Evolutionary conservation across 1,140 invertebrate species (phyloP).

Genomic region (Anadara kagoshimensis): DNA sequence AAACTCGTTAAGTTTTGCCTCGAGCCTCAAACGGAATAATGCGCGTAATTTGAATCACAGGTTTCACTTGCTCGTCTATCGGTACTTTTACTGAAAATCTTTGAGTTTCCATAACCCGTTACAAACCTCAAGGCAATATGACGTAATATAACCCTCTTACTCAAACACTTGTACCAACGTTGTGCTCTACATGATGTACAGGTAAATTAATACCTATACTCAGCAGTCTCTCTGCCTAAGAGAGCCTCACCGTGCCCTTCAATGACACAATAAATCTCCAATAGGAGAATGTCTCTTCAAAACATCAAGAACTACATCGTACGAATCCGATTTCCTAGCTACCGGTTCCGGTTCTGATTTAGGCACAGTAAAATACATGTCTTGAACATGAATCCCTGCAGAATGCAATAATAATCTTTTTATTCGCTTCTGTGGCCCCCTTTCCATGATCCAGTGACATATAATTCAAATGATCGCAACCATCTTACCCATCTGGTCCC

Average conservation of each 20-base stretch:
- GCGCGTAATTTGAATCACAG: slow-evolving; percentile 32
- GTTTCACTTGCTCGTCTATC: slow-evolving; percentile 26
- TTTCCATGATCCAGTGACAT: slow-evolving; percentile 26
- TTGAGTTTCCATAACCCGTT: slow-evolving; percentile 40
- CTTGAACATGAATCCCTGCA: slow-evolving; percentile 43
- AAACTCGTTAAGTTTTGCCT: slow-evolving; percentile 29
- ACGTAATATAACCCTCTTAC: too few species aligned
- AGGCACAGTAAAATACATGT: slow-evolving; percentile 37
- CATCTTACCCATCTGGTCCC: slow-evolving; percentile 39
- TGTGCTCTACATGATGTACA: too few species aligned
- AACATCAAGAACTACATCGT: not conserved
- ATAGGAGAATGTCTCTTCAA: slow-evolving; percentile 38
- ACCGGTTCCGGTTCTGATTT: not conserved
- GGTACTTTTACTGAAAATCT: slow-evolving; percentile 39
- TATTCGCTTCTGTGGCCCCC: slow-evolving; percentile 16
- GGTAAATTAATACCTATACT: too few species aligned
- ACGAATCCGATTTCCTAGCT: slow-evolving; percentile 13
- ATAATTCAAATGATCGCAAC: slow-evolving; percentile 38
- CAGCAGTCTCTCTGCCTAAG: slow-evolving; percentile 13
- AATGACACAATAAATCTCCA: slow-evolving; percentile 32
- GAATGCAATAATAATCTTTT: slow-evolving; percentile 41
- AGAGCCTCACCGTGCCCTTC: slow-evolving; percentile 20
- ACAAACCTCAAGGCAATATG: too few species aligned
- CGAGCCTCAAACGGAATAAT: slow-evolving; percentile 9
- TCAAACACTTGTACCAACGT: too few species aligned